Evolutionary conservation across 2,888 invertebrate species (phyloP).

Genomic region (Drosophila multiciliata): DNA sequence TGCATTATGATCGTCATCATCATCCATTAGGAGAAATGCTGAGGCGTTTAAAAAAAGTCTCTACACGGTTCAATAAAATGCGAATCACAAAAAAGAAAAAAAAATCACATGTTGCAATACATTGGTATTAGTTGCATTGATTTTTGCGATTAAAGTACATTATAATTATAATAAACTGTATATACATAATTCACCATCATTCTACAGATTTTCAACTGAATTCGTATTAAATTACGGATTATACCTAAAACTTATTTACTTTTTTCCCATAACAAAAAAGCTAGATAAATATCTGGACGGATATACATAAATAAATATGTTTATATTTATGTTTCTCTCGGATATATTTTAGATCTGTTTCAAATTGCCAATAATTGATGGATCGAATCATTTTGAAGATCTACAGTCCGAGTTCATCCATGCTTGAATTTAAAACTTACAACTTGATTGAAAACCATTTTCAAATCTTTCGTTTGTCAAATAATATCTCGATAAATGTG

Average conservation of each 20-base stretch:
- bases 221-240: not conserved
- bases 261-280: not conserved
- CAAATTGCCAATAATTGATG: not conserved
- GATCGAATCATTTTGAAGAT: not conserved
- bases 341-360: not conserved
- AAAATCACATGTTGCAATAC: not conserved
- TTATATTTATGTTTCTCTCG: not conserved
- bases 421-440: no score
- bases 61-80: not conserved
- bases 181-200: not conserved
- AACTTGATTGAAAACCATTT: not conserved
- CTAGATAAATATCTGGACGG: not conserved
- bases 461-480: not conserved
- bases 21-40: conserved; percentile 10
- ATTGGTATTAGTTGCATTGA: not conserved
- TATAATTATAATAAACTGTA: not conserved
- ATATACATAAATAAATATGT: not conserved
- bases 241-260: not conserved
- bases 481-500: not conserved
- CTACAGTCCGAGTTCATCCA: not conserved
- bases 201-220: not conserved
- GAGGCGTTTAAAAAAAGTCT: conserved; percentile 6
- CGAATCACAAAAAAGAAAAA: not conserved
- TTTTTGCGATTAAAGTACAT: not conserved
- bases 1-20: conserved; percentile 15